Evolutionary conservation across 2,888 invertebrate species (phyloP).

Genomic region (Cantharis lateralis): DNA sequence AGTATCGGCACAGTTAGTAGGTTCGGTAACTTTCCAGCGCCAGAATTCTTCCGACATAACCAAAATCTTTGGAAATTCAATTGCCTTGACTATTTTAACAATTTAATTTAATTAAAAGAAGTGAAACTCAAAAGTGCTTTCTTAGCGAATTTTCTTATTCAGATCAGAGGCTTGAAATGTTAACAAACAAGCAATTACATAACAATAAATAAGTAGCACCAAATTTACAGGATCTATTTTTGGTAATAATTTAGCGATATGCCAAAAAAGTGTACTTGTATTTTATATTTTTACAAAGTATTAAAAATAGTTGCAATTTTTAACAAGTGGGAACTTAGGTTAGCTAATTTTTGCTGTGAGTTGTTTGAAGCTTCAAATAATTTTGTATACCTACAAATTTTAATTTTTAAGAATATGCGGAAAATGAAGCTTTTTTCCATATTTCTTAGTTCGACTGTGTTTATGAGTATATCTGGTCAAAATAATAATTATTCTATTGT

Average conservation of each 20-base stretch:
- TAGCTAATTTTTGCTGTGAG: not conserved
- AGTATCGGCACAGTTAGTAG: no score
- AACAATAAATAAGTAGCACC: slow-evolving; percentile 19
- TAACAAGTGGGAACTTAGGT: not conserved
- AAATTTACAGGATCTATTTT: slow-evolving; percentile 26
- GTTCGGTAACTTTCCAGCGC: not conserved
- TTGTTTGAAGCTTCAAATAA: not conserved
- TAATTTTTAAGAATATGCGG: not conserved
- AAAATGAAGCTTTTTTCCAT: slow-evolving; percentile 30
- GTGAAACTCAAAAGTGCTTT: not conserved
- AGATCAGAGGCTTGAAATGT: not conserved
- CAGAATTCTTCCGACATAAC: not conserved
- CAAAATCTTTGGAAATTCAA: not conserved
- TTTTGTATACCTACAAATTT: not conserved
- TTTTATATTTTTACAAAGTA: slow-evolving; percentile 5
- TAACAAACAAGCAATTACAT: slow-evolving; percentile 10
- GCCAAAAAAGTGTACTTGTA: slow-evolving; percentile 32
- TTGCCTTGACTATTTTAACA: not conserved
- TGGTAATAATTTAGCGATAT: slow-evolving; percentile 29
- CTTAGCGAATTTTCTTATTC: not conserved
- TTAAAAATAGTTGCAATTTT: not conserved
- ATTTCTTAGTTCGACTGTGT: slow-evolving; percentile 46
- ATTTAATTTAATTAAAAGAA: not conserved
- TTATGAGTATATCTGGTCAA: slow-evolving; percentile 56
- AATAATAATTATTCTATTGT: slow-evolving; percentile 48